A percentile compares a stretch with the other conserved stretches of the same genome.
Evolutionary conservation across 2,113 vertebrate species (phyloP).

Genomic region (Lampris megalopsis): DNA sequence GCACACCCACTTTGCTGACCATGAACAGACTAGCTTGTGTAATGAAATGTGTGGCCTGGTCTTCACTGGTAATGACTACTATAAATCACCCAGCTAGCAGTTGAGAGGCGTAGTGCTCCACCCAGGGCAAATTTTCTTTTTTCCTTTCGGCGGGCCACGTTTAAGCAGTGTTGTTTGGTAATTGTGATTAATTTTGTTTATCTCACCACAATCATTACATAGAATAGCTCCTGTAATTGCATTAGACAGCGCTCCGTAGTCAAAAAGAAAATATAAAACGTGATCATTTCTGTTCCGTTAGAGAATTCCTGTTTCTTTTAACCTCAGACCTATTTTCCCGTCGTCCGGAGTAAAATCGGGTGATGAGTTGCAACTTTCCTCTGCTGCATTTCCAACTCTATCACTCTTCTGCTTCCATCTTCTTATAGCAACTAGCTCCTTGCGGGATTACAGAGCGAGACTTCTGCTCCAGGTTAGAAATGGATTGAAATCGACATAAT

Average conservation of each 20-base stretch:
- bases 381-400: too few species aligned
- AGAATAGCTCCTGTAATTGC: constrained; percentile 64
- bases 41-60: constrained; percentile 67
- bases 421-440: too few species aligned
- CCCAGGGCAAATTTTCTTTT: constrained; percentile 29
- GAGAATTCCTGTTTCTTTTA: too few species aligned
- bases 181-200: constrained; percentile 82
- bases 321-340: too few species aligned
- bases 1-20: constrained; percentile 23
- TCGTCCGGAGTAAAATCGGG: too few species aligned
- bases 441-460: too few species aligned
- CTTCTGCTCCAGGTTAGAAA: too few species aligned
- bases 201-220: constrained; percentile 49
- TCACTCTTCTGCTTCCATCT: too few species aligned
- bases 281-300: too few species aligned
- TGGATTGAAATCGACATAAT: too few species aligned
- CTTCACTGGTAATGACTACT: constrained; percentile 65
- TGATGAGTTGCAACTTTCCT: too few species aligned
- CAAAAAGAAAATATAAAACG: background rate
- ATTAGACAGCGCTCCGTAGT: constrained; percentile 37
- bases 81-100: constrained; percentile 73
- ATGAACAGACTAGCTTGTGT: constrained; percentile 60
- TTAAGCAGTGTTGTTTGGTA: constrained; percentile 52
- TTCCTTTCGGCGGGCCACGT: constrained; percentile 39
- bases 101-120: constrained; percentile 24